Conservation (phyloP, 2,113 vertebrate species). For the Sturnus vulgaris region DNA sequence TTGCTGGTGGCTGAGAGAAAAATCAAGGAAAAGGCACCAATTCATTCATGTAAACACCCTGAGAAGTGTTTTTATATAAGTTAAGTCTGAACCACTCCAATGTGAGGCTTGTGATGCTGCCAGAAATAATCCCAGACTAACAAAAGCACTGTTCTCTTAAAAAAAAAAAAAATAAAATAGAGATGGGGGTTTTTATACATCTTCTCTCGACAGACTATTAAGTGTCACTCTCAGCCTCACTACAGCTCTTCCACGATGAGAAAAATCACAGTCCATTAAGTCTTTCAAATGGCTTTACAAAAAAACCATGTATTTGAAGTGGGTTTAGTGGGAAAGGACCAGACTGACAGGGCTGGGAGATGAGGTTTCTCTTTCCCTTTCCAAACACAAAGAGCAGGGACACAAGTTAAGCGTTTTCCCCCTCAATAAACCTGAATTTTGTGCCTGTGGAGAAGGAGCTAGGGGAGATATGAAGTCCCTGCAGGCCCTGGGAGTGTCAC, state of each 20-base stretch:
- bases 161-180: neutral
- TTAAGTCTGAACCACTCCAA: neutral
- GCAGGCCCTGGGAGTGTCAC: neutral
- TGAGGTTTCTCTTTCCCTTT: neutral
- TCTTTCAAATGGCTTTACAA: constrained; percentile 38
- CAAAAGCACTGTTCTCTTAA: constrained; percentile 15
- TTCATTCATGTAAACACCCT: neutral
- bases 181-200: neutral
- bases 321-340: constrained; percentile 16
- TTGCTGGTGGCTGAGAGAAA: neutral
- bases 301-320: neutral
- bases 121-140: constrained; percentile 43
- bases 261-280: constrained; percentile 61
- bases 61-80: neutral
- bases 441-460: neutral
- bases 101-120: neutral
- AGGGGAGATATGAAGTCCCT: neutral
- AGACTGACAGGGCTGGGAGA: neutral
- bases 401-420: neutral
- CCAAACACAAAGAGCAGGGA: neutral
- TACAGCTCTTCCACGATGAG: constrained; percentile 25
- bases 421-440: neutral
- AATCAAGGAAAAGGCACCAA: neutral
- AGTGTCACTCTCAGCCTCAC: constrained; percentile 48
- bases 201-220: constrained; percentile 53